Evolutionary conservation across 2,797 vertebrate species (phyloP).

Genomic region (Macrochelys suwanniensis): DNA sequence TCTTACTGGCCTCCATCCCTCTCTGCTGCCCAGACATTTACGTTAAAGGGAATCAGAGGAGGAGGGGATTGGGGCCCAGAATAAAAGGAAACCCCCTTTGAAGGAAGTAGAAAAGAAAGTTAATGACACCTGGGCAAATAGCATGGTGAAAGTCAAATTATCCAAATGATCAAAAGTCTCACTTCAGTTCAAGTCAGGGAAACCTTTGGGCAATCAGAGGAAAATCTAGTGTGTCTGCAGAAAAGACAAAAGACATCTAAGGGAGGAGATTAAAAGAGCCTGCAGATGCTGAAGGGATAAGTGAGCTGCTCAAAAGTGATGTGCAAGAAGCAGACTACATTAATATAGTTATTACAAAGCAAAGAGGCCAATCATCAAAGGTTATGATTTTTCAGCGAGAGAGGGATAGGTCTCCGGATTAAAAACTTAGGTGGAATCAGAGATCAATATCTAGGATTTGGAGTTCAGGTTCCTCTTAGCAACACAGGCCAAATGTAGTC

Average conservation of each 20-base stretch:
- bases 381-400: not conserved
- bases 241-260: not conserved
- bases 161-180: not conserved
- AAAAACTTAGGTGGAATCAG: not conserved
- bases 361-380: not conserved
- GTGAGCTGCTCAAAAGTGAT: not conserved
- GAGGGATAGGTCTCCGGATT: not conserved
- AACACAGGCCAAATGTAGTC: not conserved
- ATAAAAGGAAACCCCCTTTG: not conserved
- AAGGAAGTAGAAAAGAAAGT: not conserved
- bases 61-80: not conserved
- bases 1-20: not conserved
- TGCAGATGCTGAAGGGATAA: not conserved
- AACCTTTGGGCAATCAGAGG: not conserved
- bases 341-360: not conserved
- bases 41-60: not conserved
- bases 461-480: not conserved
- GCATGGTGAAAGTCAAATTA: not conserved
- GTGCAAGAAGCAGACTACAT: not conserved
- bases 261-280: not conserved
- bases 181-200: not conserved
- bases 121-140: not conserved
- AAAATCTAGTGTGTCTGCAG: not conserved
- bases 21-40: not conserved
- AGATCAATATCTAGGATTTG: not conserved